Base-by-base conservation (phyloP, 2,888 invertebrate genomes). In the Tuberolachnus salignus region DNA sequence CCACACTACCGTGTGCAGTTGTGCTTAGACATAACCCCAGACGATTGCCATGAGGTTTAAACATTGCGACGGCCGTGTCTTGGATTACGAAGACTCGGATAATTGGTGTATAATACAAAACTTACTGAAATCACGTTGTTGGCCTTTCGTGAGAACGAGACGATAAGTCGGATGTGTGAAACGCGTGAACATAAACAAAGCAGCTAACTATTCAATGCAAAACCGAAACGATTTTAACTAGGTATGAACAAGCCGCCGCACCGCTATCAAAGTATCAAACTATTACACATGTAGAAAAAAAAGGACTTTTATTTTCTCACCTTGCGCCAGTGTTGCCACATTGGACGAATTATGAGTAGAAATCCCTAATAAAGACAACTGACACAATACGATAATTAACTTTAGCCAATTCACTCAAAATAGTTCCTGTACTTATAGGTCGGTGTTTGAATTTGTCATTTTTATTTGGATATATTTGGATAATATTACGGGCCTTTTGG, bases 91-190 rank as follows among this genome's bases (percentile, higher is more conserved):
- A 46, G 1, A 13, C 34, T 34, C 6, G 34, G 34, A 34, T 4
- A 6, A 4, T 4, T 34, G 6, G 6, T 34, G 34, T 34, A 34
- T 1, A 9, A 21, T 46, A 8, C 14, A 49, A 21, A 14, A 78
- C 75, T 78, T 78, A 78, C 75, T 78, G 75, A 59, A 78, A 78
- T 78, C 57, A 78, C 59, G 75, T 78, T 59, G 67, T 59, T 10
- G 34, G 67, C 8, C 46, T 78, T 46, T 57, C 59, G 67, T 16
- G 55, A 75, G 66, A 46, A 69, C 21, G 44, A 75, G 63, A 78
- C 66, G 44, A 21, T 51, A 3, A 8, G 57, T 67, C 14, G 19
- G 34, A 51, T 14, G 26, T 23, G n/a, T 16, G 6, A 16, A 44
- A 66, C n/a, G 46, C 19, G 46, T 21, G 49, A 3, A 34, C 46